These are phyloP conservation scores for Palythoa heliodiscus DNA, from an alignment of 92 coral and sea anemone species.

Conservation along the genomic window DNA sequence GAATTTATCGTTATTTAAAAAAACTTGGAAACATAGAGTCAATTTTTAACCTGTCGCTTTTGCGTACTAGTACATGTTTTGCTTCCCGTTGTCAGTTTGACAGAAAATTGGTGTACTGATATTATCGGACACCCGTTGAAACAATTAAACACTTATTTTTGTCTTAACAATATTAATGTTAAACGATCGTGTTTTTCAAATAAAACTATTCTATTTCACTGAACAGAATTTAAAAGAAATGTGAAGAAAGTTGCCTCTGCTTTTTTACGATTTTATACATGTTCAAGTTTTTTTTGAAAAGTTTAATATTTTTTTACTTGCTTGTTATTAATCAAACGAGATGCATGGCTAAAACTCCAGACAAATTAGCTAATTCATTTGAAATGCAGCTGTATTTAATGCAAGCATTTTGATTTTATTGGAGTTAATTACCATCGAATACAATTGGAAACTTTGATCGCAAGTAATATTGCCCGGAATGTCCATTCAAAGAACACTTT, in stretches of 20 bases:
- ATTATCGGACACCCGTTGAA: not conserved
- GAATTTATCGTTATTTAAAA: not conserved
- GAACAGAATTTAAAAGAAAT: too few relatives aligned
- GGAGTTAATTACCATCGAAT: too few relatives aligned
- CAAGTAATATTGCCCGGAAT: too few relatives aligned
- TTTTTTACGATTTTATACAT: not conserved
- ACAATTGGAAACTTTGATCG: too few relatives aligned
- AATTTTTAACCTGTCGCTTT: constrained; percentile 22
- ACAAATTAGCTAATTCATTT: not conserved
- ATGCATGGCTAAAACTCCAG: not conserved
- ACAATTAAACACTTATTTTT: not conserved
- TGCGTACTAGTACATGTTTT: not conserved
- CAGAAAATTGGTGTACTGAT: not conserved
- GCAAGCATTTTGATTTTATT: too few relatives aligned
- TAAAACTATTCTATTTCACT: not conserved
- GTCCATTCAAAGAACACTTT: too few relatives aligned
- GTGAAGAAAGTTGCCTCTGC: too few relatives aligned
- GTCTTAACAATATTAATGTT: not conserved
- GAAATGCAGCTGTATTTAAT: not conserved
- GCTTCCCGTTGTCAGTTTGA: not conserved
- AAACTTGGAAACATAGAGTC: not conserved
- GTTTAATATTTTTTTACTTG: not conserved
- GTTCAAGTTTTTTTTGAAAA: not conserved
- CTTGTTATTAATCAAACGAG: not conserved
- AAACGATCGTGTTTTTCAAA: not conserved